Conservation (phyloP, 2,797 vertebrate species). For the Triplophysa bombifrons region DNA sequence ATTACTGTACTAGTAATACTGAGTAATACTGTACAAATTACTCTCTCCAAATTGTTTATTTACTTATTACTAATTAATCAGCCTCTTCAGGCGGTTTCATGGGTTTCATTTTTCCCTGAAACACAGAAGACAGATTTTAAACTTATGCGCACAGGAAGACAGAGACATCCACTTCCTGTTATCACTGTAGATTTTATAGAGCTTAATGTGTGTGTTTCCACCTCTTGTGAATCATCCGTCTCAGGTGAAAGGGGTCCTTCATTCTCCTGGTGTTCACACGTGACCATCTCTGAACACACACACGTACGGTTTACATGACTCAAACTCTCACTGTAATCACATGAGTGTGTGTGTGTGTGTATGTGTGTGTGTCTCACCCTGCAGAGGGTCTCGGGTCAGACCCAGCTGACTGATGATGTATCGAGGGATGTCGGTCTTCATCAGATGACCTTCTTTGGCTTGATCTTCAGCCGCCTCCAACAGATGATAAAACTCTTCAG, state of each 20-base stretch:
- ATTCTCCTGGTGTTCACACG: constrained; percentile 86
- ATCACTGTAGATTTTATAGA: not conserved
- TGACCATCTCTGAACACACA: constrained; percentile 80
- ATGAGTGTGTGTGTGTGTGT: not conserved
- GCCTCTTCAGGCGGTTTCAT: constrained; percentile 89
- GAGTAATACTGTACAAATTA: no score
- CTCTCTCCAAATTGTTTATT: no score
- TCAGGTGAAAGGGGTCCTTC: constrained; percentile 88
- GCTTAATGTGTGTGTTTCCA: constrained; percentile 59
- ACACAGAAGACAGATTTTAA: not conserved
- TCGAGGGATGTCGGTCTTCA: constrained; percentile 92
- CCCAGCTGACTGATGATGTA: constrained; percentile 90
- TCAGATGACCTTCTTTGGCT: constrained; percentile 89
- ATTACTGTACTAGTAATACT: no score
- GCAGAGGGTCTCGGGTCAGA: no score
- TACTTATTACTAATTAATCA: no score
- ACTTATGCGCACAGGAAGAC: not conserved
- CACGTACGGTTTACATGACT: not conserved
- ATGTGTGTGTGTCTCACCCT: constrained; percentile 67
- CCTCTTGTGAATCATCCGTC: constrained; percentile 87
- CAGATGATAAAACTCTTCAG: constrained; percentile 90
- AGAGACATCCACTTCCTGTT: not conserved
- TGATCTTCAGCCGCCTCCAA: constrained; percentile 91
- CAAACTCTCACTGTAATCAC: no score
- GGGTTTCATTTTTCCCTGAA: constrained; percentile 80